Evolutionary conservation across 2,888 invertebrate species (phyloP).

Genomic region (Microctonus brassicae): DNA sequence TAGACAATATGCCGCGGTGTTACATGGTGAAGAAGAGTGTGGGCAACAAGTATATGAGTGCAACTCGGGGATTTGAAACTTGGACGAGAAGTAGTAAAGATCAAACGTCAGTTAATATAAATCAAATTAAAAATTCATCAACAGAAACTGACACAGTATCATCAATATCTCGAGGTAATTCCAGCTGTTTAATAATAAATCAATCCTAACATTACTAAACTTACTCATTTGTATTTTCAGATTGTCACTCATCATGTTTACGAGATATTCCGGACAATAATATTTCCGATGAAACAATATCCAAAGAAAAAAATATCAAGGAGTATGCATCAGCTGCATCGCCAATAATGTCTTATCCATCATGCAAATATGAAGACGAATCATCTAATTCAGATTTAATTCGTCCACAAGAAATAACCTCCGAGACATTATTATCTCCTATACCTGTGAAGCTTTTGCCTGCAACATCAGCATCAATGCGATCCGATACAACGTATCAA

Average conservation of each 20-base stretch:
- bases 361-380: not conserved
- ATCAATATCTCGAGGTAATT: conserved; percentile 57
- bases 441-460: not conserved
- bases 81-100: conserved; percentile 63
- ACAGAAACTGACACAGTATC: conserved; percentile 52
- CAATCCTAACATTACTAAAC: too few species aligned
- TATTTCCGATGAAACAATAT: not conserved
- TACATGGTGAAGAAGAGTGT: conserved; percentile 81
- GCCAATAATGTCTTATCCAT: conserved; percentile 19
- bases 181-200: not conserved
- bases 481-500: not conserved
- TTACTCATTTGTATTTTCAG: conserved; percentile 17
- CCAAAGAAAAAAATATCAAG: conserved; percentile 32
- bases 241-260: conserved; percentile 45
- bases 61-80: conserved; percentile 64
- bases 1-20: conserved; percentile 78
- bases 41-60: conserved; percentile 71
- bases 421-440: not conserved
- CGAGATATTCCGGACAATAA: conserved; percentile 40
- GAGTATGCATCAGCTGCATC: conserved; percentile 2
- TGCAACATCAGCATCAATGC: not conserved
- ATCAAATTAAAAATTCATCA: conserved; percentile 50
- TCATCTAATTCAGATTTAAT: conserved; percentile 32
- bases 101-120: conserved; percentile 50
- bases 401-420: conserved; percentile 13